Percentiles rank a stretch among this genome's conserved stretches.
These are phyloP conservation scores for Halichoeres trimaculatus DNA, from an alignment of 2,113 vertebrate species.

Conservation along the genomic window DNA sequence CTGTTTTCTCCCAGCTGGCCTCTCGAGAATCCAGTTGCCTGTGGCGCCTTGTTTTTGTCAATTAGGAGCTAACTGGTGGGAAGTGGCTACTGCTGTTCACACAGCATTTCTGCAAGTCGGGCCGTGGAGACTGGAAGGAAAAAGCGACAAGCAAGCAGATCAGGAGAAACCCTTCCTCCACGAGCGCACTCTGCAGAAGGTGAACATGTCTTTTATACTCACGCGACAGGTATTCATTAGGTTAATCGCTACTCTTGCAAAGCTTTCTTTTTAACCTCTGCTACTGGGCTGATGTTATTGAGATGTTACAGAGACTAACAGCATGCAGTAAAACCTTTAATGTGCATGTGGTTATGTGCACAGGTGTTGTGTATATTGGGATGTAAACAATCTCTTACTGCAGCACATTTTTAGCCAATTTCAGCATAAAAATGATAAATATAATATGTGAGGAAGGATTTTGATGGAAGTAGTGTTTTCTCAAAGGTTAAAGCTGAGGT, in stretches of 20 bases:
- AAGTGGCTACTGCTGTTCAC: constrained; percentile 42
- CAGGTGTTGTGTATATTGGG: not conserved
- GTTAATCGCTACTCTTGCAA: constrained; percentile 58
- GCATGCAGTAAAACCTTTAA: constrained; percentile 43
- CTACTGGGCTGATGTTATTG: constrained; percentile 16
- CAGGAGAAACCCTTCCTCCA: constrained; percentile 28
- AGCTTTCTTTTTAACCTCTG: constrained; percentile 55
- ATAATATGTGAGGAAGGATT: not conserved
- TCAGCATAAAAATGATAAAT: not conserved
- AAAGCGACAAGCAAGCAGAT: constrained; percentile 19
- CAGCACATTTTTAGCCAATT: not conserved
- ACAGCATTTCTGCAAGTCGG: constrained; percentile 33
- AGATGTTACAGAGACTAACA: constrained; percentile 63
- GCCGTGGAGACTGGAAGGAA: constrained; percentile 16
- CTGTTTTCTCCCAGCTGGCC: constrained; percentile 38
- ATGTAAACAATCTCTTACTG: not conserved
- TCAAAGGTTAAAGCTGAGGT: not conserved
- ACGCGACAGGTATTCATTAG: constrained; percentile 74
- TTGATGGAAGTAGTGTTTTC: not conserved
- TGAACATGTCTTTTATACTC: constrained; percentile 82
- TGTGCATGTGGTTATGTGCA: not conserved
- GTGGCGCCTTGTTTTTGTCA: constrained; percentile 61
- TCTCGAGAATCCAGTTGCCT: constrained; percentile 41
- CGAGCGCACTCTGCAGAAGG: constrained; percentile 70
- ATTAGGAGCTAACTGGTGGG: constrained; percentile 72